phyloP scores from a whole-genome alignment of 2,888 invertebrate genomes.

The Meganola albula region DNA sequence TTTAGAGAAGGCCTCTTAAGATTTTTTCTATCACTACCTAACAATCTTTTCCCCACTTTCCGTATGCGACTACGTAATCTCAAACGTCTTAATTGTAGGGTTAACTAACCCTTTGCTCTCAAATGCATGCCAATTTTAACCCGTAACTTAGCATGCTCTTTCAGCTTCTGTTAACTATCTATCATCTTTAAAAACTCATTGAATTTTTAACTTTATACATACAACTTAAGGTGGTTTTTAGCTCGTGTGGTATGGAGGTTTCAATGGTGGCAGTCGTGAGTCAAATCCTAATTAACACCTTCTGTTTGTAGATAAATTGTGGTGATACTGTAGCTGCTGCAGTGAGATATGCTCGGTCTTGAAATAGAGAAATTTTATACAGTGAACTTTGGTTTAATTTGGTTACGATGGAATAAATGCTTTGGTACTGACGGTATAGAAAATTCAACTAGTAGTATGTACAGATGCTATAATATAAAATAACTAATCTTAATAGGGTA shows the following conservation, averaged over 20 bases:
- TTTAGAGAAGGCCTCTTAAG: no score
- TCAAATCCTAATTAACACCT: constrained; percentile 75
- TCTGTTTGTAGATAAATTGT: constrained; percentile 70
- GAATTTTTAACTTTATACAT: constrained; percentile 28
- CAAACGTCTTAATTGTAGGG: constrained; percentile 56
- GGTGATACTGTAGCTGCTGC: constrained; percentile 53
- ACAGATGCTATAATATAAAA: no score
- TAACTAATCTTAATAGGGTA: no score
- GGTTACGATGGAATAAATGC: no score
- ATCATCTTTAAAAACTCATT: constrained; percentile 38
- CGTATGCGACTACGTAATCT: constrained; percentile 26
- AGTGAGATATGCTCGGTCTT: constrained; percentile 36
- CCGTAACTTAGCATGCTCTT: constrained; percentile 64
- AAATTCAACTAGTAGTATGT: no score
- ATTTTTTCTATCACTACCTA: constrained; percentile 10
- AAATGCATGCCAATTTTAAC: constrained; percentile 63
- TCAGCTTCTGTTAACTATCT: constrained; percentile 66
- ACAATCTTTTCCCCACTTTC: constrained; percentile 17
- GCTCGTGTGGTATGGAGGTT: constrained; percentile 17
- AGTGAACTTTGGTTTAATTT: constrained; percentile 17
- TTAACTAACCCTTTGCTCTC: constrained; percentile 51
- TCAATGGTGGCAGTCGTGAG: constrained; percentile 69
- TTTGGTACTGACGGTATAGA: no score
- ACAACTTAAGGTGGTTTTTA: constrained; percentile 13
- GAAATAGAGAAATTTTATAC: constrained; percentile 24